These are phyloP conservation scores for Nothoprocta pentlandii DNA, from an alignment of 2,113 vertebrate genomes.

Conservation along the genomic window DNA sequence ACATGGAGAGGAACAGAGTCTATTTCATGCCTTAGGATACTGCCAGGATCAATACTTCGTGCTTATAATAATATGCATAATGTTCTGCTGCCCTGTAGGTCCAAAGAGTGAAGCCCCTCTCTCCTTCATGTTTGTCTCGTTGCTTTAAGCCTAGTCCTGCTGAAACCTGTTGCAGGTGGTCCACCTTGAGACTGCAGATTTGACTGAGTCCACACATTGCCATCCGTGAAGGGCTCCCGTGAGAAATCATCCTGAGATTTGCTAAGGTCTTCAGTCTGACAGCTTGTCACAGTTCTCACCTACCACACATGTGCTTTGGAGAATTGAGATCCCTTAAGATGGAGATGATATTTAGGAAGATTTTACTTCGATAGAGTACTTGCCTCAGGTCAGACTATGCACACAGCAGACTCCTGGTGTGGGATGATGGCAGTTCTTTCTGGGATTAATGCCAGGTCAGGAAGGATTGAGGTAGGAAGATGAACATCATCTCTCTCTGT, in stretches of 20 bases:
- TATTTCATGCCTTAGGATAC: not conserved
- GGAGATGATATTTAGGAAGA: not conserved
- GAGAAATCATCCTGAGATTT: not conserved
- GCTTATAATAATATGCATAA: accelerated
- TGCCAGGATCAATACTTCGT: not conserved
- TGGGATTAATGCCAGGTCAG: not conserved
- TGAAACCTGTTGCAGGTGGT: not conserved
- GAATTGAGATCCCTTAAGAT: not conserved
- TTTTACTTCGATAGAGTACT: not conserved
- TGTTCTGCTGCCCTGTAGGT: accelerated
- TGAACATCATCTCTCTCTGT: not conserved
- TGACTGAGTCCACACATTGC: accelerated
- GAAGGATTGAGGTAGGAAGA: not conserved
- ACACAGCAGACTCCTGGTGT: not conserved
- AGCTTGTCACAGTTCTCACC: not conserved
- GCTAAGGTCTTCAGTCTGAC: not conserved
- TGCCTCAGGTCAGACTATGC: not conserved
- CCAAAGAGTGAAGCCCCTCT: not conserved
- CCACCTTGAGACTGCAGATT: not conserved
- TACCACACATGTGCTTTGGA: not conserved
- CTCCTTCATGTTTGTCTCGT: accelerated
- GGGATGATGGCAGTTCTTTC: not conserved
- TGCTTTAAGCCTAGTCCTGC: not conserved
- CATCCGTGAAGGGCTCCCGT: not conserved
- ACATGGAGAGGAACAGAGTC: not conserved